Conservation (phyloP, 2,888 invertebrate genomes). For the Alloplasta piceator region DNA sequence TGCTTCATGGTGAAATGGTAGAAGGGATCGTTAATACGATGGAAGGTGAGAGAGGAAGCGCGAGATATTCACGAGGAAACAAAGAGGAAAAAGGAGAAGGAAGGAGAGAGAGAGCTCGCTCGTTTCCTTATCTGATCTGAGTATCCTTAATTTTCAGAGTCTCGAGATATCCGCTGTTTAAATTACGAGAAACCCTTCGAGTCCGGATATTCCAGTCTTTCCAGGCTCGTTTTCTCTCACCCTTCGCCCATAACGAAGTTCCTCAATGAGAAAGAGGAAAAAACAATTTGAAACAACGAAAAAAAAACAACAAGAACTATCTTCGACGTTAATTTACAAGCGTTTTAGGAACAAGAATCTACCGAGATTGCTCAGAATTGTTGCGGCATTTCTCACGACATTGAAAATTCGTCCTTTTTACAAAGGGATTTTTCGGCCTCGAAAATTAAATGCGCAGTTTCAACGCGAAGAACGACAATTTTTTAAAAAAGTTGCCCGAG, state of each 20-base stretch:
- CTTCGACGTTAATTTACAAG: conserved; percentile 30
- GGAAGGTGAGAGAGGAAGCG: conserved; percentile 50
- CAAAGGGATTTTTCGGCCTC: too few species aligned
- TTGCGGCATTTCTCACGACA: too few species aligned
- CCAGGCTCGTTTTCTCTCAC: conserved; percentile 11
- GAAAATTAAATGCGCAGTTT: too few species aligned
- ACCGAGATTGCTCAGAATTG: conserved; percentile 1
- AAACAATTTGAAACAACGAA: background rate
- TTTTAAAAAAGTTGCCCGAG: background rate
- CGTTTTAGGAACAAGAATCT: conserved; percentile 53
- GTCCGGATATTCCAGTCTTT: conserved; percentile 50
- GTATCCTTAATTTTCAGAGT: conserved; percentile 75
- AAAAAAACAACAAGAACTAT: conserved; percentile 11
- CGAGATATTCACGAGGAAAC: conserved; percentile 41
- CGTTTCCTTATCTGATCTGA: conserved; percentile 76
- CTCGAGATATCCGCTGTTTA: conserved; percentile 53
- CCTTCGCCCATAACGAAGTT: background rate
- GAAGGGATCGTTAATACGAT: conserved; percentile 10
- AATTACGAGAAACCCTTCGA: conserved; percentile 56
- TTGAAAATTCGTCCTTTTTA: too few species aligned
- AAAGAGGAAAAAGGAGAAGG: conserved; percentile 46
- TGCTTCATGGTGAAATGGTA: conserved; percentile 38
- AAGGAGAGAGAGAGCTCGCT: conserved; percentile 53
- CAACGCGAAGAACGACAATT: conserved; percentile 8
- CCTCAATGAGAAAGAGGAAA: background rate